phyloP scores from a whole-genome alignment of 2,113 vertebrate genomes.

The Bolborhynchus lineola region DNA sequence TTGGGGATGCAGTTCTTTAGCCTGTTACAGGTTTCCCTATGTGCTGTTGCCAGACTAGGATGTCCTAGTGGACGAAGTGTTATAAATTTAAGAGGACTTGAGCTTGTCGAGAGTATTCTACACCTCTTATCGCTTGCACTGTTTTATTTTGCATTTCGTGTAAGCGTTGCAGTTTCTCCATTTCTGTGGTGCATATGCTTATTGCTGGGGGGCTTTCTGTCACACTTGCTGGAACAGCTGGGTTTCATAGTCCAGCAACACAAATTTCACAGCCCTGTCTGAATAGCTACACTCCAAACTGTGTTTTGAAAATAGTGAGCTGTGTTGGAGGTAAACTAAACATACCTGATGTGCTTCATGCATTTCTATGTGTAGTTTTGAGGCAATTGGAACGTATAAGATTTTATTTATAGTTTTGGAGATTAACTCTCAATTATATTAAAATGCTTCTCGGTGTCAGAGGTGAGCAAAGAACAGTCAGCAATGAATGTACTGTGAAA shows the following conservation, averaged over 20 bases:
- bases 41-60: background rate
- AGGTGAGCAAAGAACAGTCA: background rate
- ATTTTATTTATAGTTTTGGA: background rate
- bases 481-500: background rate
- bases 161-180: accelerated
- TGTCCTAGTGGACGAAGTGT: background rate
- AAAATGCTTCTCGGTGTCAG: background rate
- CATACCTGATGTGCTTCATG: background rate
- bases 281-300: background rate
- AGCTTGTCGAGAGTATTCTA: background rate
- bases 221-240: background rate
- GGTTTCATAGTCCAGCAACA: accelerated
- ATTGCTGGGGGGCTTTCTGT: background rate
- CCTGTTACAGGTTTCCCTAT: background rate
- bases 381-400: background rate
- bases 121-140: background rate
- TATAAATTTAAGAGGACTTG: background rate
- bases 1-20: background rate
- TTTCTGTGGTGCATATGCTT: accelerated
- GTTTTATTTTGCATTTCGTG: background rate
- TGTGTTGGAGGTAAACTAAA: background rate
- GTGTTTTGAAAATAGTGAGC: background rate
- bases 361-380: background rate
- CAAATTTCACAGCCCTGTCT: background rate
- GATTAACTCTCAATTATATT: background rate